Percentiles rank a stretch among this genome's conserved stretches.
Evolutionary conservation across 2,888 invertebrate species (phyloP).

Genomic region (Candidula unifasciata): DNA sequence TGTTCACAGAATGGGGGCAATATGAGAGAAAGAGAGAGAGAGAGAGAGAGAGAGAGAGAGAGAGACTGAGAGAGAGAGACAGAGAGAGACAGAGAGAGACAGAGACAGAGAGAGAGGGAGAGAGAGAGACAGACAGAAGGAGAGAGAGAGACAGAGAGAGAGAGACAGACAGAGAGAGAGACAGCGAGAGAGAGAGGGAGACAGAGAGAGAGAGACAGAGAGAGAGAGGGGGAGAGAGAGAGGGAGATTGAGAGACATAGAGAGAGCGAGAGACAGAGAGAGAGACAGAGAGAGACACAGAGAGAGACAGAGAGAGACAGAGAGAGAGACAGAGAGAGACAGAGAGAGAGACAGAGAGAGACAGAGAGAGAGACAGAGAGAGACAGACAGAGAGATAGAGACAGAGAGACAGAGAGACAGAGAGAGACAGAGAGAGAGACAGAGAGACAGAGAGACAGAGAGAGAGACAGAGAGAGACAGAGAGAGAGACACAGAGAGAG

Average conservation of each 20-base stretch:
- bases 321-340: no score
- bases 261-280: no score
- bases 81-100: neutral
- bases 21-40: neutral
- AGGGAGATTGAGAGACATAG: no score
- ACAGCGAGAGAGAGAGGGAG: no score
- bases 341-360: no score
- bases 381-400: no score
- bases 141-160: neutral
- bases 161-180: conserved; percentile 1
- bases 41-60: conserved; percentile 12
- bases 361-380: no score
- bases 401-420: conserved; percentile 4
- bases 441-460: neutral
- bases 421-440: neutral
- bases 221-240: no score
- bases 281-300: no score
- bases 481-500: neutral
- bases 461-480: neutral
- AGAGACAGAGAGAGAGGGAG: neutral
- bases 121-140: conserved; percentile 4
- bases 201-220: no score
- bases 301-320: no score
- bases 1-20: no score
- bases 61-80: conserved; percentile 7